Base-by-base conservation (phyloP, 2,888 invertebrate species). In the Alcis repandata region DNA sequence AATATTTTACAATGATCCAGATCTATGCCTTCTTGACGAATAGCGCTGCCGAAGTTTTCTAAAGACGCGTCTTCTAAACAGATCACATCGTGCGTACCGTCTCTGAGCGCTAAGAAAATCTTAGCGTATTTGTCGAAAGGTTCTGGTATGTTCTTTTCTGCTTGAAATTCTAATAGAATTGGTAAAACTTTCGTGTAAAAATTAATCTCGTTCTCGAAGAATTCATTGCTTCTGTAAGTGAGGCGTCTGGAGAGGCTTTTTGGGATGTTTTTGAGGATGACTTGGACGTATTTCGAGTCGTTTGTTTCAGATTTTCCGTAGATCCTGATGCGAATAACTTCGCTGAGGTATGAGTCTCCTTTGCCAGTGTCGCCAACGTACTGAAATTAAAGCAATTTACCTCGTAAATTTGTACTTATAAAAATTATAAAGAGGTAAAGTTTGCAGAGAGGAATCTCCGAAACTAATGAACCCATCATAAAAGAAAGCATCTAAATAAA, bases 291-390 rank as follows among this genome's bases (percentile, higher is more conserved):
- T 43, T 85, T 86, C 0, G 70, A 9, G 0, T 73, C 52, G 11
- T 81, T 79, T 3, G 81, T 81, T 27, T 80, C 66, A 10, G 87
- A 84, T 52, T 75, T 78, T 1, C 95, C 95, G 60, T 87, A 84
- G 4, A 96, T 88, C 54, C 86, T 94, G 33, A 96, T 93, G 40
- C 95, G 94, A 53, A 94, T 94, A 0, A 96, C 89, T 66, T 94
- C 94, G 72, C 96, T 96, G 53, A 96, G 81, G 76, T 96, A 96
- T 0, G 95, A 95, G 76, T 96, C 96, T 0, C 96, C 96, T 82
- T 95, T 96, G 0, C 91, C 91, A 0, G 88, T 90, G 15, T 87
- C 89, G 54, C 89, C 80, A 0, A 91, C 89, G 57, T 89, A 91
- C 93, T 93, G 87, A 45, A 72, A 69, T 1, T 1, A 33, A 60